Evolutionary conservation across 2,888 invertebrate species (phyloP).

Genomic region (Halictus ligatus): DNA sequence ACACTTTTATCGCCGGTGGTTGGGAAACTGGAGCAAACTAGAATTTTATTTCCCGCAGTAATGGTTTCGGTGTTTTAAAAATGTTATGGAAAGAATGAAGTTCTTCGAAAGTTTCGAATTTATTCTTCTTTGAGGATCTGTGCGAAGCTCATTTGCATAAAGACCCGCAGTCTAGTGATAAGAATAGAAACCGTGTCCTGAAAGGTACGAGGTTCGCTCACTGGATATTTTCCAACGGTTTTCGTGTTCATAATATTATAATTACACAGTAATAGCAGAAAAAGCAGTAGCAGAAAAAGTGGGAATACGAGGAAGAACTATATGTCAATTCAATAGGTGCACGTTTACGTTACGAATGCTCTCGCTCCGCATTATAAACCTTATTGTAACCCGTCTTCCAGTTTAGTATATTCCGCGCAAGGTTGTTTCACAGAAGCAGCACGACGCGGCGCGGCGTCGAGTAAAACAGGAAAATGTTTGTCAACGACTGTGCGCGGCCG

Average conservation of each 20-base stretch:
- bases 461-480: slow-evolving; percentile 1
- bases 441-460: neutral
- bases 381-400: neutral
- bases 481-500: neutral
- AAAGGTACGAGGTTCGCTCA: neutral
- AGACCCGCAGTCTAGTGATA: neutral
- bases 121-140: neutral
- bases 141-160: neutral
- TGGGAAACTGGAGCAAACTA: slow-evolving; percentile 13
- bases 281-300: too few species aligned
- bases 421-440: neutral
- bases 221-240: neutral
- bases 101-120: slow-evolving; percentile 1
- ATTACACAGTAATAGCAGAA: too few species aligned
- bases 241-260: neutral
- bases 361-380: neutral
- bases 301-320: neutral
- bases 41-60: neutral
- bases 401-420: neutral
- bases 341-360: neutral
- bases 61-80: neutral
- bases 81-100: neutral
- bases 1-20: neutral
- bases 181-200: neutral
- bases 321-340: neutral